A percentile compares a stretch with the other conserved stretches of the same genome.
Conservation (phyloP, 2,888 invertebrate genomes). For the Merodon equestris region DNA sequence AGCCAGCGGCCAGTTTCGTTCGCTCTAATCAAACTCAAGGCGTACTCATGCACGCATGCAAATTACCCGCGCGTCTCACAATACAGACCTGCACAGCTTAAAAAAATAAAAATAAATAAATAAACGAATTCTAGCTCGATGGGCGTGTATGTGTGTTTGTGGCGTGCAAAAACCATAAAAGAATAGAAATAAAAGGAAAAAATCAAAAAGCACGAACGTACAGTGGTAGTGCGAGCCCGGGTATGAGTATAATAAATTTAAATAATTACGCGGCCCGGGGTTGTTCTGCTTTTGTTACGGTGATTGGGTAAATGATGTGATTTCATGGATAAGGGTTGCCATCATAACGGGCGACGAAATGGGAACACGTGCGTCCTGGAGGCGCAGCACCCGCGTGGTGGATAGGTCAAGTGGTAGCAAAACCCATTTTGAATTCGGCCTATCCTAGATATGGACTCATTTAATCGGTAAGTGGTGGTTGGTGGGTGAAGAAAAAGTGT, state of each 20-base stretch:
- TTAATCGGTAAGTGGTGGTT: too few relatives aligned
- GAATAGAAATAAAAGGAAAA: not conserved
- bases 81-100: too few relatives aligned
- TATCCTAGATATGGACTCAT: too few relatives aligned
- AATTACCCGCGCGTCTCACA: conserved; percentile 23
- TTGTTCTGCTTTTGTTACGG: conserved; percentile 40
- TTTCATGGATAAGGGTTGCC: conserved; percentile 49
- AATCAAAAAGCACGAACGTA: conserved; percentile 5
- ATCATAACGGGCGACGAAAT: conserved; percentile 18
- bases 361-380: not conserved
- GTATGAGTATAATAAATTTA: conserved; percentile 50
- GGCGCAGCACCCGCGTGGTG: conserved; percentile 2
- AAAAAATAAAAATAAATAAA: too few relatives aligned
- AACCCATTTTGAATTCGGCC: too few relatives aligned
- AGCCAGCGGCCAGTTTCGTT: not conserved
- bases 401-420: conserved; percentile 43
- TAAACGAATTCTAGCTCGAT: too few relatives aligned
- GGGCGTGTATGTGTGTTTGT: too few relatives aligned
- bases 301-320: conserved; percentile 58
- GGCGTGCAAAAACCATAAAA: too few relatives aligned
- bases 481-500: too few relatives aligned
- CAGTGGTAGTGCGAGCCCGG: too few relatives aligned
- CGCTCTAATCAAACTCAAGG: conserved; percentile 44
- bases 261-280: conserved; percentile 49
- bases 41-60: conserved; percentile 49